These are phyloP conservation scores for Rhynchonycteris naso DNA, from an alignment of 2,797 vertebrate genomes.

Conservation along the genomic window DNA sequence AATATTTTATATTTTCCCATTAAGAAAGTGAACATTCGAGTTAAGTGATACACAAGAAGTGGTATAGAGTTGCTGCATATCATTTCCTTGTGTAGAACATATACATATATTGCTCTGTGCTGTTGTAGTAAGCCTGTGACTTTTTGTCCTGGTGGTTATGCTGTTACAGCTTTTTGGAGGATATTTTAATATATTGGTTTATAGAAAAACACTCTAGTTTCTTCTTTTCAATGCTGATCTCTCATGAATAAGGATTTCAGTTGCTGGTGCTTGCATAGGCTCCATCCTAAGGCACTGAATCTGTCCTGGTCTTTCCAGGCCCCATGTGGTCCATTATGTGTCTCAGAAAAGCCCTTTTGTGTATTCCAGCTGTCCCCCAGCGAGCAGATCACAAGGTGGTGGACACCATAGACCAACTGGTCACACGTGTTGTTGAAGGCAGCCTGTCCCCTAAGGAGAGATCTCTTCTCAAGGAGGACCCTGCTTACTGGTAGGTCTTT, in stretches of 20 bases:
- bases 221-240: neutral
- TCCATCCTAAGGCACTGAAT: neutral
- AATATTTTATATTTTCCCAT: neutral
- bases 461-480: constrained; percentile 74
- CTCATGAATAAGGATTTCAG: neutral
- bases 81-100: neutral
- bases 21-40: neutral
- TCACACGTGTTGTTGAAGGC: constrained; percentile 80
- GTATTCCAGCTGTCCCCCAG: constrained; percentile 71
- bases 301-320: neutral
- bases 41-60: neutral
- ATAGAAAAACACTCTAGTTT: neutral
- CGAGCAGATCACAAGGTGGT: constrained; percentile 82
- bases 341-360: constrained; percentile 8
- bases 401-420: constrained; percentile 84
- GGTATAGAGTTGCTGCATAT: neutral
- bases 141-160: neutral
- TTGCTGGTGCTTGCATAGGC: neutral
- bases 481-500: constrained; percentile 86
- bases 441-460: constrained; percentile 81
- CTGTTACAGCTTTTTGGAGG: neutral
- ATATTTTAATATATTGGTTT: neutral
- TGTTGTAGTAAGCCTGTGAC: neutral
- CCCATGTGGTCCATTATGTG: neutral
- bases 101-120: neutral